Evolutionary conservation across 2,888 invertebrate genomes (phyloP).

Genomic region (Melieria omissa): DNA sequence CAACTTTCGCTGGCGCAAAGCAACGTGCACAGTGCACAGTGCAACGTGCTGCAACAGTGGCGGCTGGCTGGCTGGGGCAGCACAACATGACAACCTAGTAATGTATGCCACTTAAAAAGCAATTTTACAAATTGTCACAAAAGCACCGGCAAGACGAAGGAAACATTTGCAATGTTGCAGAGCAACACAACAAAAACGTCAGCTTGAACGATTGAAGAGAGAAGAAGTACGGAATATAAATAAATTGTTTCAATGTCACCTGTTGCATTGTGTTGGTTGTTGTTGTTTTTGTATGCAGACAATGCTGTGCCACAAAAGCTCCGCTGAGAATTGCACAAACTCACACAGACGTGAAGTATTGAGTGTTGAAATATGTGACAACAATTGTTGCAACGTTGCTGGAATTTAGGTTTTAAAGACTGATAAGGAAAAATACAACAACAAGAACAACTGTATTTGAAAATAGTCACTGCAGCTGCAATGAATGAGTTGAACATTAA

Average conservation of each 20-base stretch:
- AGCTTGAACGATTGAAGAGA: too few species aligned
- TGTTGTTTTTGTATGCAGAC: too few species aligned
- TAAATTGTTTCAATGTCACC: conserved; percentile 33
- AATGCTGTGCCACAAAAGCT: too few species aligned
- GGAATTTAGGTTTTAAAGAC: too few species aligned
- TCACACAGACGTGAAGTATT: too few species aligned
- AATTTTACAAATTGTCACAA: conserved; percentile 33
- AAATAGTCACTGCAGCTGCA: too few species aligned
- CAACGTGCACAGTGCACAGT: not conserved
- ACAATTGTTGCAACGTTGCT: too few species aligned
- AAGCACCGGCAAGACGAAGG: not conserved
- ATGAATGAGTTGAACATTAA: too few species aligned
- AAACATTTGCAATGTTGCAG: not conserved
- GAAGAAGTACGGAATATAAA: conserved; percentile 10
- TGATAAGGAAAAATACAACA: too few species aligned
- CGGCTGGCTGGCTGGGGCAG: not conserved
- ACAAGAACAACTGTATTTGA: too few species aligned
- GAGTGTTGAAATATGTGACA: too few species aligned
- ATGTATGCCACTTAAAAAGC: conserved; percentile 34
- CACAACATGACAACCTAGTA: conserved; percentile 7
- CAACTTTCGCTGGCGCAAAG: conserved; percentile 24
- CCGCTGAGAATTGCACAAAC: too few species aligned
- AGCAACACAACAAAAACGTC: not conserved
- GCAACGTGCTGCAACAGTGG: not conserved
- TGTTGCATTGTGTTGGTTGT: not conserved